Evolutionary conservation across 1,140 invertebrate genomes (phyloP).

Genomic region (Danaus melanippus): DNA sequence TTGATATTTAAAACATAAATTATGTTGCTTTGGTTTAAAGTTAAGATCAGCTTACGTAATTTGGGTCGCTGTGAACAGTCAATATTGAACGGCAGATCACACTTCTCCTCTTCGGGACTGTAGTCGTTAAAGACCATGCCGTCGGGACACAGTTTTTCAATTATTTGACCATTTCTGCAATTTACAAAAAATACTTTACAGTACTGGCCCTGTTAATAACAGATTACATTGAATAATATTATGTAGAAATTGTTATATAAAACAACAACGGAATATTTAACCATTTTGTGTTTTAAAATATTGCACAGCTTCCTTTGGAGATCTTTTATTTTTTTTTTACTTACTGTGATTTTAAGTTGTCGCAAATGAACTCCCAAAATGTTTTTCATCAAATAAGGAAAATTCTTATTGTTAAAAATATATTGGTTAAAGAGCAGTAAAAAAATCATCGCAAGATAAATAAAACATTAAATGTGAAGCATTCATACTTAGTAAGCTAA

Average conservation of each 20-base stretch:
- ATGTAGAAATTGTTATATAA: no score
- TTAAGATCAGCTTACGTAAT: slow-evolving; percentile 78
- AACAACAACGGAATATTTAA: no score
- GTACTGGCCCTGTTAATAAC: no score
- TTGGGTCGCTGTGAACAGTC: slow-evolving; percentile 85
- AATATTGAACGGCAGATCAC: slow-evolving; percentile 89
- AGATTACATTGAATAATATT: no score
- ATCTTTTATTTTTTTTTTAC: neutral
- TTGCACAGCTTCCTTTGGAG: no score
- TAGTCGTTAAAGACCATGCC: slow-evolving; percentile 95
- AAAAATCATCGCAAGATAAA: slow-evolving; percentile 1
- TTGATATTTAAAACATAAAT: no score
- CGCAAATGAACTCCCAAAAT: slow-evolving; percentile 7
- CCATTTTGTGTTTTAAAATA: no score
- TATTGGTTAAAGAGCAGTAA: slow-evolving; percentile 2
- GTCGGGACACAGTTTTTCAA: slow-evolving; percentile 87
- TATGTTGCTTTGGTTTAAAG: no score
- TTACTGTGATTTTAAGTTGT: slow-evolving; percentile 10
- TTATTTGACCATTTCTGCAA: slow-evolving; percentile 77
- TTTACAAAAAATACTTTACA: slow-evolving; percentile 8
- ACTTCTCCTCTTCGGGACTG: slow-evolving; percentile 85
- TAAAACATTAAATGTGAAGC: no score
- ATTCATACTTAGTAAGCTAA: no score
- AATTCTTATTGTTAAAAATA: slow-evolving; percentile 7
- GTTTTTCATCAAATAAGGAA: slow-evolving; percentile 18